A percentile compares a stretch with the other conserved stretches of the same genome.
These are phyloP conservation scores for Paracanthobrama guichenoti DNA, from an alignment of 2,113 vertebrate species.

Conservation along the genomic window DNA sequence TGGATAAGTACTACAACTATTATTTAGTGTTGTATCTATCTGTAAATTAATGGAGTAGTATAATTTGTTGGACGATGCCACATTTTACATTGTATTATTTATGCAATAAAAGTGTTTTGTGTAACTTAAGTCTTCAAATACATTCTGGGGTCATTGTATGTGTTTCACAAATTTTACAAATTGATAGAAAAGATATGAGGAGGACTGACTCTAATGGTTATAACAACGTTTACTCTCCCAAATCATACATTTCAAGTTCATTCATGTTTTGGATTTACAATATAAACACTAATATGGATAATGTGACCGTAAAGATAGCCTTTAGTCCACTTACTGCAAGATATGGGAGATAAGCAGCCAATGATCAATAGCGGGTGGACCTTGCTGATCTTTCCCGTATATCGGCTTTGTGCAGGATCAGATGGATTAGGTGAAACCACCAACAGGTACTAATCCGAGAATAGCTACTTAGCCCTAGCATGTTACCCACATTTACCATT, in stretches of 20 bases:
- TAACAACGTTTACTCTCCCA: background rate
- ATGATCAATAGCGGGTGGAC: conserved; percentile 44
- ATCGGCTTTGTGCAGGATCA: conserved; percentile 12
- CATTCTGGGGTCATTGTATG: background rate
- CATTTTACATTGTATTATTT: background rate
- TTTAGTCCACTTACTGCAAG: conserved; percentile 45
- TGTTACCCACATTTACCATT: background rate
- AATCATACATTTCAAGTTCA: background rate
- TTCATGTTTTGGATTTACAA: background rate
- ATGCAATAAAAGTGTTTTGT: background rate
- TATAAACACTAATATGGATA: background rate
- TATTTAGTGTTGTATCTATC: no score
- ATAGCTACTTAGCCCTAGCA: background rate
- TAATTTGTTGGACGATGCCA: background rate
- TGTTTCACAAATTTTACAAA: background rate
- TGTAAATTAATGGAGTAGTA: background rate
- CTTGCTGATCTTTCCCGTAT: conserved; percentile 19
- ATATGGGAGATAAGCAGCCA: conserved; percentile 52
- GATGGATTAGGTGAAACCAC: conserved; percentile 46
- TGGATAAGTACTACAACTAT: no score
- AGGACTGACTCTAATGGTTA: background rate
- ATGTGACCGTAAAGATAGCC: conserved; percentile 29
- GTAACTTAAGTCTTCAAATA: no score
- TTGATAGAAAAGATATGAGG: background rate
- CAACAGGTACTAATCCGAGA: background rate